Evolutionary conservation across 2,797 vertebrate species (phyloP), one percentile per base, ranked within the genome.

Genomic region (Eremophila alpestris): DNA sequence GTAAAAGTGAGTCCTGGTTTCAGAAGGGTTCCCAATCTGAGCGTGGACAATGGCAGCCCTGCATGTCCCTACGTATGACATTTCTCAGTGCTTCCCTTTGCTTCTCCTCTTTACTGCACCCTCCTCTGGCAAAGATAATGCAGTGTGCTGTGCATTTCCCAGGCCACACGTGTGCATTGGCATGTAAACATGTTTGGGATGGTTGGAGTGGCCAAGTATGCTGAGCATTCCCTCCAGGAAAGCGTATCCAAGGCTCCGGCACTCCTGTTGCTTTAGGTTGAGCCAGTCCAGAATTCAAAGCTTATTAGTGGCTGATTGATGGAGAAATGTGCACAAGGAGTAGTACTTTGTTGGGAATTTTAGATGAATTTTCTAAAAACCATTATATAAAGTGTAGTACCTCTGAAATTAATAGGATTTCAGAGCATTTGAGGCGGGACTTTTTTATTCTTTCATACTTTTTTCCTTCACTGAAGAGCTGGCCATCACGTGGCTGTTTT

Each of bases 11-110:
- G 34, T 52, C 48, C 29, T 36, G 38, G 14, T 62, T 91, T 86
- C 73, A 20, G 51, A 38, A 55, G 29, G 5, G 23, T 48, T 91
- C 36, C 15, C 55, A 27, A 0, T 41, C 4, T 69, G 63, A 75
- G 29, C 32, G 2, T 7, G 56, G 46, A 74, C 26, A 30, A 20
- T 63, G 71, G 58, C 69, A 91, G 73, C 40, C 43, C n/a, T 45
- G 56, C n/a, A 1, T 2, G 2, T 59, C 59, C n/a, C n/a, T 6
- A 1, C 3, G 0, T n/a, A 9, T 27, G 51, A 19, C 16, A 3
- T 55, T 75, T 58, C 68, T 51, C 15, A 24, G 13, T 11, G 69
- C 32, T 64, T 36, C 26, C 54, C 34, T 68, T 79, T 30, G 27
- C 40, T 65, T 46, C 30, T 52, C 19, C 20, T 69, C n/a, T 54